Conservation (phyloP, 2,797 vertebrate genomes). For the Myotis findleyi region DNA sequence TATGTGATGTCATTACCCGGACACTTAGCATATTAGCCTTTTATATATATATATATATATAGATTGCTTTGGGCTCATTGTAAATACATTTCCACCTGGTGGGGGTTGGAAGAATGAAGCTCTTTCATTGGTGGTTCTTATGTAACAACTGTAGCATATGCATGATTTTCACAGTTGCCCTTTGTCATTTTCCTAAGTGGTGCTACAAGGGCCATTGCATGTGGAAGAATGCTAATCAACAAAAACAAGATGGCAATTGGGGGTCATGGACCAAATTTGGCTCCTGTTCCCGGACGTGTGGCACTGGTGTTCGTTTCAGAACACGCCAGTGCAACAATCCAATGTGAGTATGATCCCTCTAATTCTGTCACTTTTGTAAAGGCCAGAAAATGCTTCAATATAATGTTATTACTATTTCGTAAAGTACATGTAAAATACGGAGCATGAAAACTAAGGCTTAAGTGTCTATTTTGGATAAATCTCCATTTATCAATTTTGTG, state of each 20-base stretch:
- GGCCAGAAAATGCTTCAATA: background rate
- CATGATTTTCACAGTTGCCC: background rate
- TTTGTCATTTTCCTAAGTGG: constrained; percentile 89
- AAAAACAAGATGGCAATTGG: constrained; percentile 97
- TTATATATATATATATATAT: too few species aligned
- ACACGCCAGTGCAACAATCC: constrained; percentile 97
- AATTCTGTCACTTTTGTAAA: background rate
- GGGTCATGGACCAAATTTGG: constrained; percentile 96
- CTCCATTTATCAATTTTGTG: background rate
- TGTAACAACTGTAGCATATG: background rate
- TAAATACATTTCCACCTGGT: background rate
- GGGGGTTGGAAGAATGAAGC: background rate
- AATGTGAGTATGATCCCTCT: constrained; percentile 88
- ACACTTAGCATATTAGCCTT: too few species aligned
- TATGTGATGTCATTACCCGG: too few species aligned
- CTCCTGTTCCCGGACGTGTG: constrained; percentile 96
- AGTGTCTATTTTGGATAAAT: background rate
- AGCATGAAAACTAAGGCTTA: background rate
- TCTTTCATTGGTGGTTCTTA: background rate
- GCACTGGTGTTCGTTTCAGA: constrained; percentile 95
- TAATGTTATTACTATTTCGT: background rate
- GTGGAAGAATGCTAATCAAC: constrained; percentile 97
- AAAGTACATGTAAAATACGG: background rate
- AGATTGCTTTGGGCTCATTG: background rate
- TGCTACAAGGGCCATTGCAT: constrained; percentile 99